Conservation (phyloP, 2,888 invertebrate genomes). For the Habroteleia sp. region DNA sequence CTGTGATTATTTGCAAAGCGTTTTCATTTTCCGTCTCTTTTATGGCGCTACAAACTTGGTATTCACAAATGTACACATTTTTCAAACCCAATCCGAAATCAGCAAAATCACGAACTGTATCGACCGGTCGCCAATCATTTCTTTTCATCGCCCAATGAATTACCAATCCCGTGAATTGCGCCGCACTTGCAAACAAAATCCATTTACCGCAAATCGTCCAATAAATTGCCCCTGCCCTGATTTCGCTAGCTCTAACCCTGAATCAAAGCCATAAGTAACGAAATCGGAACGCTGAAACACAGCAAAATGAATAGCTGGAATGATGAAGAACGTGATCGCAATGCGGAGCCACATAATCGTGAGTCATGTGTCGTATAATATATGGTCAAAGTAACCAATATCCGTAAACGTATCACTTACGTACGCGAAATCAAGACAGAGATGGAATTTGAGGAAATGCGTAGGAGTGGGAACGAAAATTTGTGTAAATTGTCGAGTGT, state of each 20-base stretch:
- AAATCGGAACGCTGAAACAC: slow-evolving; percentile 45
- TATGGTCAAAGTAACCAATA: slow-evolving; percentile 28
- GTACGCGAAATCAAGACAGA: background rate
- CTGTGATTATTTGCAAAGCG: background rate
- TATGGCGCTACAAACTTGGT: background rate
- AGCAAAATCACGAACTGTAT: slow-evolving; percentile 6
- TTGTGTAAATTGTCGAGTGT: slow-evolving; percentile 26
- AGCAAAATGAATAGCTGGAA: slow-evolving; percentile 44
- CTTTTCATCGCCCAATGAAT: slow-evolving; percentile 41
- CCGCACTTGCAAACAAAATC: slow-evolving; percentile 35
- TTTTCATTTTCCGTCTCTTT: background rate
- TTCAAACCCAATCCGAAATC: slow-evolving; percentile 1
- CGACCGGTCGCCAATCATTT: slow-evolving; percentile 19
- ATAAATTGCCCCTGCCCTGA: slow-evolving; percentile 32
- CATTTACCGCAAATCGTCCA: slow-evolving; percentile 39
- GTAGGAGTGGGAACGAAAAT: slow-evolving; percentile 7
- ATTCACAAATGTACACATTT: background rate
- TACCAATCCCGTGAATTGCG: slow-evolving; percentile 27
- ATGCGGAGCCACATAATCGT: slow-evolving; percentile 33
- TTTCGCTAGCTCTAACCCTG: slow-evolving; percentile 11
- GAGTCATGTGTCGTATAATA: slow-evolving; percentile 47
- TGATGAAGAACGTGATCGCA: slow-evolving; percentile 61
- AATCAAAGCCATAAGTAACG: slow-evolving; percentile 45
- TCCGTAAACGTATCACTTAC: slow-evolving; percentile 36
- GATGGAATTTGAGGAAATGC: background rate